Evolutionary conservation across 2,797 vertebrate genomes (phyloP), one percentile per base, ranked within the genome.

Genomic region (Thunnus albacares): DNA sequence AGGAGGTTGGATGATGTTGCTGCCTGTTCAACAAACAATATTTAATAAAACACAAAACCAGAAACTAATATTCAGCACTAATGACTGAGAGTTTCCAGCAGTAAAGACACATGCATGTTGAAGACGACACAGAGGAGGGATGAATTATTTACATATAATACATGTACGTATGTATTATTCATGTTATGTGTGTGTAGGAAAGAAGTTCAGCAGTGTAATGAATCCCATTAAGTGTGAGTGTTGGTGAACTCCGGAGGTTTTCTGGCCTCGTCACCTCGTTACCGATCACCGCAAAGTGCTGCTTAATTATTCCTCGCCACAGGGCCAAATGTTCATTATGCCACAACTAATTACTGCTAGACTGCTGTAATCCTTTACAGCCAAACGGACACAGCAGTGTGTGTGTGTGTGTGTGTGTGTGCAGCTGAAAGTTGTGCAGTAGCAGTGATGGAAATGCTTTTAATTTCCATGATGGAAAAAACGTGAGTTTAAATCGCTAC

Each of bases 261-360:
- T 77, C 69, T 86, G 82, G 84, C 87, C 83, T 77, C 71, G 89
- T 83, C 89, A 84, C 90, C 88, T 87, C 78, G 84, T 89, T 82
- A 85, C 87, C 83, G 85, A 92, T 88, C 90, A 91, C 82, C 64
- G 76, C 90, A 88, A 92, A 93, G 92, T 91, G 91, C 89, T 91
- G 91, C 88, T 94, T 92, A 92, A 95, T 94, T 94, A 93, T 90
- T 90, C 84, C 75, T 83, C 41, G 81, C 93, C 93, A 92, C 82
- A 75, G 92, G 93, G 87, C 88, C 83, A 80, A 90, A 88, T 90
- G 88, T 90, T 91, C 89, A 89, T 91, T 88, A 92, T 85, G 94
- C 92, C 93, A 90, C 83, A 89, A 93, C 88, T 94, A 94, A 95
- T 95, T 93, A 94, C 83, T 71, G 86, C 79, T 79, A 70, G 89